A percentile compares a stretch with the other conserved stretches of the same genome.
Evolutionary conservation across 2,888 invertebrate genomes (phyloP).

Genomic region (Drosophila neonasuta): DNA sequence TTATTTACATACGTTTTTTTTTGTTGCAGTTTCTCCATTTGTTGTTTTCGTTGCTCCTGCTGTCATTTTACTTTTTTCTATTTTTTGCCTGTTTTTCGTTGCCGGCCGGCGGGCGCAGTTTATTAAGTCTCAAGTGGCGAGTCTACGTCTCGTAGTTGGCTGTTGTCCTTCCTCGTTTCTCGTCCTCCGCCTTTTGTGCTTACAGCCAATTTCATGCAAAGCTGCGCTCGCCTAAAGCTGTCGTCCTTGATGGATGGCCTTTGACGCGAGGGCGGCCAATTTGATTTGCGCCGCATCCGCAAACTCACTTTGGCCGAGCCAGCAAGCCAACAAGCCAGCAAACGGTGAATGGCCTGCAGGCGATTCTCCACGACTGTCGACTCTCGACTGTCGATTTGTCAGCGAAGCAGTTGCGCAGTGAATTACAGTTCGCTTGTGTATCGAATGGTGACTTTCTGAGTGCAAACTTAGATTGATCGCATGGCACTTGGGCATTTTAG

Average conservation of each 20-base stretch:
- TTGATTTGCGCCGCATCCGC: slow-evolving; percentile 62
- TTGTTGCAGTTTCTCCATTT: slow-evolving; percentile 1
- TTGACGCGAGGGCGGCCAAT: slow-evolving; percentile 71
- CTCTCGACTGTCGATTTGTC: slow-evolving; percentile 51
- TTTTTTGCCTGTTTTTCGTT: slow-evolving; percentile 4
- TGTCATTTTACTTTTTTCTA: slow-evolving; percentile 31
- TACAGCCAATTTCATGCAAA: slow-evolving; percentile 73
- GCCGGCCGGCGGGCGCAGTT: slow-evolving; percentile 57
- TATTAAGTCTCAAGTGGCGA: slow-evolving; percentile 74
- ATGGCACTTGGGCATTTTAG: slow-evolving; percentile 2
- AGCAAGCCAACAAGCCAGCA: slow-evolving; percentile 14
- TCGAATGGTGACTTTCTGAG: slow-evolving; percentile 40
- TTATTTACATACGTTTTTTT: slow-evolving; percentile 67
- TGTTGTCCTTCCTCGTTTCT: slow-evolving; percentile 6
- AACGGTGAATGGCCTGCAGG: slow-evolving; percentile 40
- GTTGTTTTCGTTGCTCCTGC: slow-evolving; percentile 25
- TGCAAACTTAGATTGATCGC: slow-evolving; percentile 1
- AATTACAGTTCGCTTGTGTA: slow-evolving; percentile 36
- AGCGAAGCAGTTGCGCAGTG: slow-evolving; percentile 20
- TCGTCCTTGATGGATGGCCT: slow-evolving; percentile 72
- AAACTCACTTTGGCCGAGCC: slow-evolving; percentile 3
- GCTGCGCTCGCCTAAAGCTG: slow-evolving; percentile 65
- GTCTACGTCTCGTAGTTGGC: slow-evolving; percentile 28
- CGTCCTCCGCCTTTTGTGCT: slow-evolving; percentile 28
- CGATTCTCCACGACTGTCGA: slow-evolving; percentile 11